phyloP scores from a whole-genome alignment of 2,888 invertebrate species.

The Parelbella ahira region DNA sequence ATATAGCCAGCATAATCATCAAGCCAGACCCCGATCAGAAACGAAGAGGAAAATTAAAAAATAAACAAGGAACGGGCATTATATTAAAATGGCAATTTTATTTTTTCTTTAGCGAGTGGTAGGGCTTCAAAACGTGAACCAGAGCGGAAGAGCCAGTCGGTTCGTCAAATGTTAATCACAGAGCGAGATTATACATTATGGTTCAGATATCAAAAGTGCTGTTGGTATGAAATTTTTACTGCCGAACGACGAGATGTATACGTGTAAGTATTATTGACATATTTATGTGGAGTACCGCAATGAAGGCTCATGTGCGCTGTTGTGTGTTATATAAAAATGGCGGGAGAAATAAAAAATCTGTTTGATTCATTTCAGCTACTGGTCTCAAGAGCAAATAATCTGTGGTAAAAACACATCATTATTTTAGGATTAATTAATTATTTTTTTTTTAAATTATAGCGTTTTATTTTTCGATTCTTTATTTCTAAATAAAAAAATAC shows the following conservation, averaged over 20 bases:
- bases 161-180: constrained; percentile 77
- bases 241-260: constrained; percentile 51
- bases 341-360: too few species aligned
- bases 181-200: constrained; percentile 69
- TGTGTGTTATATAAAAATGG: too few species aligned
- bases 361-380: too few species aligned
- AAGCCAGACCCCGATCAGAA: constrained; percentile 34
- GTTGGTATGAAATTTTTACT: constrained; percentile 53
- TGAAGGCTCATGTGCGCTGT: neutral
- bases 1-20: constrained; percentile 9
- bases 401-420: too few species aligned
- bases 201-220: constrained; percentile 73
- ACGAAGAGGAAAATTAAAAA: constrained; percentile 33
- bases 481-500: too few species aligned
- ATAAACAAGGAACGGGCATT: constrained; percentile 28
- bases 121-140: constrained; percentile 67
- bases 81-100: constrained; percentile 50
- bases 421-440: too few species aligned
- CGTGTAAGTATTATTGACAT: constrained; percentile 23
- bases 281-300: constrained; percentile 1
- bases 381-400: too few species aligned
- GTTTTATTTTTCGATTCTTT: too few species aligned
- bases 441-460: too few species aligned
- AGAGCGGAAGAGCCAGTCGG: constrained; percentile 65
- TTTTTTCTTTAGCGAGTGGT: constrained; percentile 49